These are phyloP conservation scores for Oreochromis mossambicus DNA, from an alignment of 2,797 vertebrate genomes.

Conservation along the genomic window DNA sequence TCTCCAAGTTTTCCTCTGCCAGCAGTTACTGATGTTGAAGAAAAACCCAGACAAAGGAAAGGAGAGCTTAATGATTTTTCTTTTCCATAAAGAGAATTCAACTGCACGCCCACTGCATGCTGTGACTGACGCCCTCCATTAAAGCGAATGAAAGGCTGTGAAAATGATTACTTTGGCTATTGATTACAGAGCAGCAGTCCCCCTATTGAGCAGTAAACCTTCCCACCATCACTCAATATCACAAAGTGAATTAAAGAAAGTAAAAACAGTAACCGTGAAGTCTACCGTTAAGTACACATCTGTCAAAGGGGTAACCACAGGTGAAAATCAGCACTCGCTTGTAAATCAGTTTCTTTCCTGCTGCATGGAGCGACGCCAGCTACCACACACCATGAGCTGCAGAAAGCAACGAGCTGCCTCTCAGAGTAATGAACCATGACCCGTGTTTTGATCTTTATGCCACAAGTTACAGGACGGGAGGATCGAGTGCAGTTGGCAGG, in stretches of 20 bases:
- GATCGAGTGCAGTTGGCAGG: slow-evolving; percentile 2
- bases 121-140: not conserved
- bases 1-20: not conserved
- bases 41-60: not conserved
- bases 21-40: not conserved
- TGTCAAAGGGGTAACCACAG: not conserved
- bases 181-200: not conserved
- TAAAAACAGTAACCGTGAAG: not conserved
- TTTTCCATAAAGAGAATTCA: not conserved
- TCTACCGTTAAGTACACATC: not conserved
- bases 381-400: not conserved
- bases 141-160: not conserved
- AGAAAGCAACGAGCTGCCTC: not conserved
- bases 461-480: slow-evolving; percentile 10
- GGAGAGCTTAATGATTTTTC: not conserved
- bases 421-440: slow-evolving; percentile 25
- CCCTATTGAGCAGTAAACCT: not conserved
- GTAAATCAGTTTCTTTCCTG: not conserved
- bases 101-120: not conserved
- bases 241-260: not conserved
- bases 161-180: not conserved
- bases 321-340: not conserved
- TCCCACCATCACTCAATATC: not conserved
- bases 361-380: not conserved
- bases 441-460: slow-evolving; percentile 36